phyloP scores from a whole-genome alignment of 2,113 vertebrate genomes.

The Phalacrocorax brasilianus region DNA sequence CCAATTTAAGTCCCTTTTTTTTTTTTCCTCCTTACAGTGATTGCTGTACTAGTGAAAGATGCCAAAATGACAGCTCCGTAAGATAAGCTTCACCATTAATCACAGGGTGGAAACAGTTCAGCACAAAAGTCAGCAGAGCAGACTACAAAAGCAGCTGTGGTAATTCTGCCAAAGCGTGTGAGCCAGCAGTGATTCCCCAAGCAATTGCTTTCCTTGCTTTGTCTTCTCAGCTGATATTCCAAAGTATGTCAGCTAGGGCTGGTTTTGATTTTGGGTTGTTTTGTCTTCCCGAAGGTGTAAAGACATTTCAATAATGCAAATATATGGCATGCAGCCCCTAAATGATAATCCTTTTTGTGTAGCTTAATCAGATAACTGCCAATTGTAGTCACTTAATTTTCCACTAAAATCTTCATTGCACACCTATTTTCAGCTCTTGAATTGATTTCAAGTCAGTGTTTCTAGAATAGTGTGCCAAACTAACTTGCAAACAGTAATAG shows the following conservation, averaged over 20 bases:
- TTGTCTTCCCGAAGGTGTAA: not conserved
- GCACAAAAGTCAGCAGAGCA: not conserved
- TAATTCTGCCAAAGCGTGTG: not conserved
- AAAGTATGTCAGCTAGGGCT: not conserved
- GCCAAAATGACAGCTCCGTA: not conserved
- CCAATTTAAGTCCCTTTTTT: not conserved
- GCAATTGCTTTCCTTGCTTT: not conserved
- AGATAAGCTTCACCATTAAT: constrained; percentile 34
- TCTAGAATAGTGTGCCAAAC: not conserved
- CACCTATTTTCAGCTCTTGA: not conserved
- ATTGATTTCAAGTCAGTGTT: not conserved
- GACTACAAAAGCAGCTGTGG: not conserved
- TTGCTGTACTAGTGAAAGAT: not conserved
- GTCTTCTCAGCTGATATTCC: not conserved
- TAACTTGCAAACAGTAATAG: not conserved
- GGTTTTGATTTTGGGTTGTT: not conserved
- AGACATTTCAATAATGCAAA: not conserved
- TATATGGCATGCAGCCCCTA: not conserved
- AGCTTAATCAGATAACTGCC: not conserved
- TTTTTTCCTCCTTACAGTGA: not conserved
- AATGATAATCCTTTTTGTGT: not conserved
- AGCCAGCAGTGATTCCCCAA: not conserved
- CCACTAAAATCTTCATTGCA: not conserved
- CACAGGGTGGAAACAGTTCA: constrained; percentile 13
- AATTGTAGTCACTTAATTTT: not conserved